Base-by-base conservation (phyloP, 2,888 invertebrate species). In the Eumacrocentrus americanus region DNA sequence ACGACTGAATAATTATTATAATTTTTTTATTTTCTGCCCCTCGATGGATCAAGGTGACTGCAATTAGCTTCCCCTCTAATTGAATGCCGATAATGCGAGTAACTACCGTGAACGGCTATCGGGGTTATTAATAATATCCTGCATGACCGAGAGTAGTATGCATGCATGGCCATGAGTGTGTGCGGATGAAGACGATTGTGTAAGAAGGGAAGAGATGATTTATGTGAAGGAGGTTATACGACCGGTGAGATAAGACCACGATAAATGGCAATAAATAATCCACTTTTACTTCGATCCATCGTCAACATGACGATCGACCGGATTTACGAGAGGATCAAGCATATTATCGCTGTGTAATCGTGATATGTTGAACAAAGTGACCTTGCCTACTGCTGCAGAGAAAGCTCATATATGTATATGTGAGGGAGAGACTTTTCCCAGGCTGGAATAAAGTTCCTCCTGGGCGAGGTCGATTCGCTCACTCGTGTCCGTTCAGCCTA, bases 391-490 rank as follows among this genome's bases (percentile, higher is more conserved):
- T 22, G 22, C n/a, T 22, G 5, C 22, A 9, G 6, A 3, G 18
- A 14, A 16, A 40, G 9, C 7, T 14, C 7, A 40, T 40, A 16
- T 4, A 40, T 40, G 14, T 16, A 6, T 16, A 40, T 40, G 44
- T 20, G 20, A 22, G 22, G 11, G 12, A 44, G 20, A 22, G 11
- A 9, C 3, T 44, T 20, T 44, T 44, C 44, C 3, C n/a, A 18
- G 20, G 44, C 9, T 20, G 2, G 2, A 22, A n/a, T 44, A 5
- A 3, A 40, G 40, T 22, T 22, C 22, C 22, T 44, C 22, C 9
- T 51, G 35, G 20, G 20, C 37, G 51, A 51, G 51, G 51, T 51
- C 51, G 34, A 51, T 35, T 51, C 20, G 37, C 37, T 51, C 29
- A 29, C 22, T 44, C 51, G 37, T 51, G 35, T 37, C 37, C 48